A percentile compares a stretch with the other conserved stretches of the same genome.
Conservation (phyloP, 2,888 invertebrate genomes). For the Aspidiotus destructor region DNA sequence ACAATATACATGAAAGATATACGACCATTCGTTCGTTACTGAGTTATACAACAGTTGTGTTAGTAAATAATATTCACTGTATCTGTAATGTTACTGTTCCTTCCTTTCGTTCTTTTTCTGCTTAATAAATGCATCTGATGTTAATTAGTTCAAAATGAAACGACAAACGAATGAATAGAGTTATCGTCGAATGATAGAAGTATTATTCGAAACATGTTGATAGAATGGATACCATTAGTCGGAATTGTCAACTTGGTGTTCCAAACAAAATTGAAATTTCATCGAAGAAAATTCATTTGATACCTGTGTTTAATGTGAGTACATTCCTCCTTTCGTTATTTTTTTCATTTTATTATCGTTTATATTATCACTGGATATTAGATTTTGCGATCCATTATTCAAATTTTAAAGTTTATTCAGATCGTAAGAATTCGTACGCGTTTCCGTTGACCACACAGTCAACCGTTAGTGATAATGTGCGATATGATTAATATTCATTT, state of each 20-base stretch:
- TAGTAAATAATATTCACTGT: too few relatives aligned
- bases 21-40: background rate
- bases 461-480: background rate
- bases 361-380: background rate
- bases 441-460: background rate
- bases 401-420: background rate
- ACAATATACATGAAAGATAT: background rate
- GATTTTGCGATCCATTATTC: background rate
- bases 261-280: constrained; percentile 15
- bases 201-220: background rate
- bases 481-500: background rate
- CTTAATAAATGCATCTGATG: too few relatives aligned
- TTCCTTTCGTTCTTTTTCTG: too few relatives aligned
- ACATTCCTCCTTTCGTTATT: background rate
- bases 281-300: constrained; percentile 15
- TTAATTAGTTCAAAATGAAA: too few relatives aligned
- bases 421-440: too few relatives aligned
- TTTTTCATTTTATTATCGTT: background rate
- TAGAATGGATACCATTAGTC: constrained; percentile 16
- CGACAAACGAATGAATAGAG: too few relatives aligned
- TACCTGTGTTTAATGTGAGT: constrained; percentile 16
- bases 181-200: too few relatives aligned
- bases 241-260: background rate
- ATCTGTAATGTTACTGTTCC: too few relatives aligned
- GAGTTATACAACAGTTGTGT: background rate